Base-by-base conservation (phyloP, 2,888 invertebrate genomes). In the Pomacea canaliculata region DNA sequence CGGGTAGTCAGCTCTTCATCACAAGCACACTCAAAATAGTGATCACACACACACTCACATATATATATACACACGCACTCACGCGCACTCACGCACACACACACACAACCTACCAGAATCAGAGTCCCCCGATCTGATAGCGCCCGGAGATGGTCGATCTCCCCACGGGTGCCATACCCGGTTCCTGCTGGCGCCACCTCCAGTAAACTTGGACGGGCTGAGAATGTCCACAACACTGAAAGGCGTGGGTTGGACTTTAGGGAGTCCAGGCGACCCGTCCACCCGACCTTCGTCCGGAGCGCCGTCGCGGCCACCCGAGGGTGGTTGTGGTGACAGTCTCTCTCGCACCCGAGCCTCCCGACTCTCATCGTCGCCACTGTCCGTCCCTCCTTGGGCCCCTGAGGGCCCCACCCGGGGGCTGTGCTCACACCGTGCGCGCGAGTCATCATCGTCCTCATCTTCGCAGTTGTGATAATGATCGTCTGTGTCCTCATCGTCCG, bases 151-250 rank as follows among this genome's bases (percentile, higher is more conserved):
- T 7, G 71, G 76, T 23, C 73, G 76, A 51, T 81, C 79, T 46
- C 79, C 72, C 84, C 83, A 84, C 1, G 84, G 84, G 51, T 81
- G 81, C 84, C 84, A 84, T 18, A 84, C 81, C 19, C 78, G 76
- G 49, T 79, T 37, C 74, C 80, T 81, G 37, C 75, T 62, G 7
- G 46, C 51, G 56, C 69, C 72, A 46, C 78, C 78, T 0, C 88
- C 88, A 2, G 83, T 84, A 74, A 88, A 88, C 78, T 88, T 88
- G 75, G 82, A 80, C 7, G 88, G 88, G 77, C 86, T 86, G 70
- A 88, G 79, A 79, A 88, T 88, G 77, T 88, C 88, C 46, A 84
- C 80, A 46, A 88, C 87, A 51, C 86, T 86, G 81, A 88, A 88
- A 12, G 88, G 81, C 23, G 87, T 87, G 1, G 87, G 82, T 59